These are phyloP conservation scores for Glossosoma conforme DNA, from an alignment of 1,140 invertebrate genomes.

Conservation along the genomic window DNA sequence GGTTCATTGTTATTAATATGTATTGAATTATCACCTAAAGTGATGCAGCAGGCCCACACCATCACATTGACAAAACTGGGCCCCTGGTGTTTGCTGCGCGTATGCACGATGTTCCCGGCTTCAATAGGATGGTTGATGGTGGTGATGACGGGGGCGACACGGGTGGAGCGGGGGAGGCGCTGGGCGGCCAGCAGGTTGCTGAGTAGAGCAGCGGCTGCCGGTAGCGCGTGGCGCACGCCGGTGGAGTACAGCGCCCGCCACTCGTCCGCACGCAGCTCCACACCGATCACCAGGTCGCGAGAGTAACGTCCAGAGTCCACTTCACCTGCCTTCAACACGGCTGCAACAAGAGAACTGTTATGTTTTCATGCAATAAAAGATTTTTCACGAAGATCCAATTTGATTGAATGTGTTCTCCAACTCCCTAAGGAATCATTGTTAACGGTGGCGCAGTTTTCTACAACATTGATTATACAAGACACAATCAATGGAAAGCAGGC, in stretches of 20 bases:
- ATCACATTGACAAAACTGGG: constrained; percentile 1
- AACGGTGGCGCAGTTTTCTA: too few relatives aligned
- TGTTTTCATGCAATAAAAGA: not conserved
- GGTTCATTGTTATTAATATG: not conserved
- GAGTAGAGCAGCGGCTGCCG: constrained; percentile 54
- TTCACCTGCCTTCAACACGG: constrained; percentile 33
- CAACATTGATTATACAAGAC: too few relatives aligned
- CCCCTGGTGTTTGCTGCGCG: not conserved
- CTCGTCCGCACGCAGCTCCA: constrained; percentile 41
- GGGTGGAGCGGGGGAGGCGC: constrained; percentile 16
- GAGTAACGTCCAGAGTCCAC: constrained; percentile 35
- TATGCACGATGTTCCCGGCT: constrained; percentile 21
- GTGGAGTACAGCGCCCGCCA: constrained; percentile 49
- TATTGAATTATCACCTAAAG: constrained; percentile 1
- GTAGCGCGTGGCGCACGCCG: constrained; percentile 56
- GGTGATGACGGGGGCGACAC: constrained; percentile 46
- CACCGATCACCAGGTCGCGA: constrained; percentile 32
- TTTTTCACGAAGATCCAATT: constrained; percentile 1
- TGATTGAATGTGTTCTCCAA: too few relatives aligned
- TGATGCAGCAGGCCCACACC: constrained; percentile 7
- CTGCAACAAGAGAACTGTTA: constrained; percentile 29
- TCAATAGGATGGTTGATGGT: constrained; percentile 56
- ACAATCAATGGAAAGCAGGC: too few relatives aligned
- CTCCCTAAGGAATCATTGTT: too few relatives aligned
- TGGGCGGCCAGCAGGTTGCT: constrained; percentile 52